A percentile compares a stretch with the other conserved stretches of the same genome.
Evolutionary conservation across 2,113 vertebrate genomes (phyloP).

Genomic region (Grallaria varia): DNA sequence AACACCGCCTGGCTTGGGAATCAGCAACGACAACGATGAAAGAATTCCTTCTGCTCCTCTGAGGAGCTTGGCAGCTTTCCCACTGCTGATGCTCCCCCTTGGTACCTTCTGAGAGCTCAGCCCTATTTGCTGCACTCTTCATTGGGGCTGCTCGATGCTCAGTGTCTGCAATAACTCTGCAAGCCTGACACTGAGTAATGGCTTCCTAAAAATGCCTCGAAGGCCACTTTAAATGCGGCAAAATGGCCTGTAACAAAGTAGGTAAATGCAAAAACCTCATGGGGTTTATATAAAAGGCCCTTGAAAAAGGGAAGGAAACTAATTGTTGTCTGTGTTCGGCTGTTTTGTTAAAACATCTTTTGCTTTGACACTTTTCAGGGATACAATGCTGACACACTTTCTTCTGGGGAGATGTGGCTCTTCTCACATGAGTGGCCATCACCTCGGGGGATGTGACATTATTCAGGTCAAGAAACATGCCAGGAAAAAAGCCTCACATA

Average conservation of each 20-base stretch:
- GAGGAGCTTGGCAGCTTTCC: not conserved
- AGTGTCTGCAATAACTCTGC: not conserved
- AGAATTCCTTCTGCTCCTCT: not conserved
- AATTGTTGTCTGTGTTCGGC: not conserved
- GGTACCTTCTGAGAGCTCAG: not conserved
- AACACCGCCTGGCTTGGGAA: not conserved
- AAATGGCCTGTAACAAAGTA: not conserved
- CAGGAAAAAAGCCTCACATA: not conserved
- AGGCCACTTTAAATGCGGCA: conserved; percentile 6
- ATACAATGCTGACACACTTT: not conserved
- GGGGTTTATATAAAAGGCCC: not conserved
- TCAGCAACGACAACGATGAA: not conserved
- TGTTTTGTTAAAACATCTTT: not conserved
- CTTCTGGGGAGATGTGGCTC: not conserved
- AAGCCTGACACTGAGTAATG: not conserved
- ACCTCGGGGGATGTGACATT: not conserved
- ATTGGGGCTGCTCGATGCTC: not conserved
- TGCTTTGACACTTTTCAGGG: not conserved
- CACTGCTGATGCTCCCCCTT: not conserved
- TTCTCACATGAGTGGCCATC: not conserved
- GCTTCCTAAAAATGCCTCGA: not conserved
- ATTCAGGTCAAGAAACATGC: not conserved
- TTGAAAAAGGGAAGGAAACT: not conserved
- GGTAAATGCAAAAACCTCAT: not conserved
- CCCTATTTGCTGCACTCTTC: not conserved